Evolutionary conservation across 2,113 vertebrate genomes (phyloP), one percentile per base, ranked within the genome.

Genomic region (Parus major): DNA sequence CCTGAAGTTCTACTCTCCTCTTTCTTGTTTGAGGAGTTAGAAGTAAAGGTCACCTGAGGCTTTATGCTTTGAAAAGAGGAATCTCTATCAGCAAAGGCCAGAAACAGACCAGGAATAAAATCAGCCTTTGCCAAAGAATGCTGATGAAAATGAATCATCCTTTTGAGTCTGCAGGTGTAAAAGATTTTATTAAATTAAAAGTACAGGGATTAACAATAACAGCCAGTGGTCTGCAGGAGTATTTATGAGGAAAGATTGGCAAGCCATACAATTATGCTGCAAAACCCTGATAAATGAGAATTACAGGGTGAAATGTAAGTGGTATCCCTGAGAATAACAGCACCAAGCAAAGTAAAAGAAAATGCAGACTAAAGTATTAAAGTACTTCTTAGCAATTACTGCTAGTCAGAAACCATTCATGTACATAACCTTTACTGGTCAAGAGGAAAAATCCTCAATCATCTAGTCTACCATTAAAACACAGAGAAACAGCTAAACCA

Each of bases 101-200:
- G 50, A 16, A 69, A 61, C 18, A 69, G 61, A 69, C 23, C 49
- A 82, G 61, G 71, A 95, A 77, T 89, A 61, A 92, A 50, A 90
- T 55, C 63, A 91, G 85, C 29, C 33, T 82, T 88, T 88, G 41
- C 24, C 50, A 92, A 90, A 82, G 39, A 71, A 20, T 0, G 0
- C 16, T 77, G 65, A 90, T 59, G 80, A 84, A 90, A 94, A 89
- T 44, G 29, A 95, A 55, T 85, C 39, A 85, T 80, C 14, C 22
- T 82, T 78, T 63, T 49, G 75, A 80, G 78, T 92, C 53, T 91
- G 39, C 77, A 91, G 57, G 60, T 79, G 33, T 27, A 42, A 65
- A 90, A 76, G 27, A 85, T 47, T 85, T 89, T 73, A 73, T 23
- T 46, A 84, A 93, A 92, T 92, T 92, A 90, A 91, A 93, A 96